Base-by-base conservation (phyloP, 2,888 invertebrate genomes). In the Chrysina gloriosa region DNA sequence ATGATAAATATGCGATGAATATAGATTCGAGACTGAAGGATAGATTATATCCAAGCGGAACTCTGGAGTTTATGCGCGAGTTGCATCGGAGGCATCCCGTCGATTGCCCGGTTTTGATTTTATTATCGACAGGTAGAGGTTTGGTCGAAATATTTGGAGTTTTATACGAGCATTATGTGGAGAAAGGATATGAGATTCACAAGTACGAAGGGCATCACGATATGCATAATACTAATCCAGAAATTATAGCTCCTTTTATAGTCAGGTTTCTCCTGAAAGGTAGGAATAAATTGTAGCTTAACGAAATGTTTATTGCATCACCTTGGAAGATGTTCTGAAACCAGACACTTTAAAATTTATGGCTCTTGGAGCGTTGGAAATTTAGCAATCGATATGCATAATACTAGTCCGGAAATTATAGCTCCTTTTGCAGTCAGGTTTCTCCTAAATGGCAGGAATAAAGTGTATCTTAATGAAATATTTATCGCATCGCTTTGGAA, bases 121-220 rank as follows among this genome's bases (percentile, higher is more conserved):
- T 69, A 36, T 29, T 69, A 19, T 56, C 56, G 2, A 48, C 27
- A 7, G 16, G 48, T n/a, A 29, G 64, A 39, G 19, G 19, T 48
- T 64, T 65, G 19, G 25, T 19, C 9, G 14, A 47, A 5, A 19
- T 61, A 16, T 65, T 65, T 39, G 36, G 29, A 45, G 23, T 50
- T 19, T 16, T 69, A n/a, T 61, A 61, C 16, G 7, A 39, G 7
- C 34, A 61, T 16, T 65, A 45, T 50, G 65, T 58, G 1, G 47
- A 69, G 11, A 58, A 52, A 9, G 58, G 52, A 23, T 69, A 65
- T 27, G 64, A 65, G 48, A 61, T 65, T 9, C 48, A 69, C n/a
- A 56, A 45, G 6, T 64, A 61, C n/a, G 50, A 69, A 19, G 69
- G 69, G 4, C 54, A 69, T 47, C 69, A 69, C 19, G 65, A 69